Conservation (phyloP, 2,888 invertebrate genomes). For the Corythucha ciliata region DNA sequence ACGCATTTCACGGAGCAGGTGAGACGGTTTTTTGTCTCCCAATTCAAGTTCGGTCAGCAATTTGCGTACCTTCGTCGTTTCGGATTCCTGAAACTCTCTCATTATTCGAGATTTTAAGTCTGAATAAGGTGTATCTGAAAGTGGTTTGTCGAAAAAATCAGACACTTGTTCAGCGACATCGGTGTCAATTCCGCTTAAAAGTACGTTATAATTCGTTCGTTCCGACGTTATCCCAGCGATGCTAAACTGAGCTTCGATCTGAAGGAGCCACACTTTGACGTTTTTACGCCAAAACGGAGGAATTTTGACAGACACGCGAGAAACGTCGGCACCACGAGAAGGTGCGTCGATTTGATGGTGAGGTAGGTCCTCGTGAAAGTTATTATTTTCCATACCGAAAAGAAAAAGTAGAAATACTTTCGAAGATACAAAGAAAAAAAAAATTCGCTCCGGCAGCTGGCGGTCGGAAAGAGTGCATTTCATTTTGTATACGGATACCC, state of each 20-base stretch:
- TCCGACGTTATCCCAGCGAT: conserved; percentile 30
- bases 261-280: conserved; percentile 34
- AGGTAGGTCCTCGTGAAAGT: no score
- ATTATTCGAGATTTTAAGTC: conserved; percentile 32
- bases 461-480: no score
- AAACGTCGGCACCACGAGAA: no score
- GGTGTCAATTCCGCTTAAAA: conserved; percentile 35
- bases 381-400: no score
- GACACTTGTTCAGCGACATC: conserved; percentile 33
- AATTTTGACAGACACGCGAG: background rate
- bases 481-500: no score
- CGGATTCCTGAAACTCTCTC: conserved; percentile 32
- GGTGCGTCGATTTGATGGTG: no score
- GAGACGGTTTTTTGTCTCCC: conserved; percentile 35
- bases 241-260: conserved; percentile 35
- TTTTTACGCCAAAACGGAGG: conserved; percentile 31
- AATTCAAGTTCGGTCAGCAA: conserved; percentile 33
- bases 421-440: no score
- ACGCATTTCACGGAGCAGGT: conserved; percentile 34
- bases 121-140: conserved; percentile 22
- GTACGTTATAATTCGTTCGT: conserved; percentile 33
- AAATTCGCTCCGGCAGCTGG: no score
- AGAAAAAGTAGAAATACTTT: no score
- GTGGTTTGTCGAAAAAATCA: conserved; percentile 33
- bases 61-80: conserved; percentile 31